A percentile compares a stretch with the other conserved stretches of the same genome.
These are phyloP conservation scores for Eugnorisma glareosa DNA, from an alignment of 2,888 invertebrate species.

Conservation along the genomic window DNA sequence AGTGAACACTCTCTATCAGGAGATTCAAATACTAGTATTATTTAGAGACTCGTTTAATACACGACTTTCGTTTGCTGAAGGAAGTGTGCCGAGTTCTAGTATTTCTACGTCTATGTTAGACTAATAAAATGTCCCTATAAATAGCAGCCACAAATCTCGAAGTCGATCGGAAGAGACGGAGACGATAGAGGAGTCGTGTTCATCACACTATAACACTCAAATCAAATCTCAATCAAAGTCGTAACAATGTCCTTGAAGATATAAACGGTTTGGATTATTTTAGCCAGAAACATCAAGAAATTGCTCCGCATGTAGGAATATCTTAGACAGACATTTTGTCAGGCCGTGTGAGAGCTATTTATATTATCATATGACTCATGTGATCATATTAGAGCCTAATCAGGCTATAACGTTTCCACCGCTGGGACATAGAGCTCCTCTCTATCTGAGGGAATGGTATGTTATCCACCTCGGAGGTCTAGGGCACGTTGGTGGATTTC, in stretches of 20 bases:
- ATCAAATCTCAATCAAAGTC: no score
- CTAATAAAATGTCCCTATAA: slow-evolving; percentile 61
- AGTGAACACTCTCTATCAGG: neutral
- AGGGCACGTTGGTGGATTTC: neutral
- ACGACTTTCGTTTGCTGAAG: neutral
- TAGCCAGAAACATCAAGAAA: neutral
- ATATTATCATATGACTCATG: neutral
- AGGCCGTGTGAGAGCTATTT: neutral
- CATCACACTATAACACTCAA: neutral
- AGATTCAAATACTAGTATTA: neutral
- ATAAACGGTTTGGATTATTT: neutral
- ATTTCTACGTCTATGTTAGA: slow-evolving; percentile 46
- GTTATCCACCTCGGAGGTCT: neutral
- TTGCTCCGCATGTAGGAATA: neutral
- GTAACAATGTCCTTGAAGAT: neutral
- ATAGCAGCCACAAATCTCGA: slow-evolving; percentile 56
- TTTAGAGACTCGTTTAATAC: neutral
- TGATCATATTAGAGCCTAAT: neutral
- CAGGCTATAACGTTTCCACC: neutral
- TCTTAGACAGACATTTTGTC: neutral
- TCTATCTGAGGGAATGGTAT: neutral
- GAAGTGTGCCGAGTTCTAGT: neutral
- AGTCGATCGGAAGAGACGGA: slow-evolving; percentile 30
- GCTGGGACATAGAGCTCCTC: neutral
- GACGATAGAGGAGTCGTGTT: slow-evolving; percentile 18